phyloP scores from a whole-genome alignment of 2,888 invertebrate species.

The Subacronicta megacephala region DNA sequence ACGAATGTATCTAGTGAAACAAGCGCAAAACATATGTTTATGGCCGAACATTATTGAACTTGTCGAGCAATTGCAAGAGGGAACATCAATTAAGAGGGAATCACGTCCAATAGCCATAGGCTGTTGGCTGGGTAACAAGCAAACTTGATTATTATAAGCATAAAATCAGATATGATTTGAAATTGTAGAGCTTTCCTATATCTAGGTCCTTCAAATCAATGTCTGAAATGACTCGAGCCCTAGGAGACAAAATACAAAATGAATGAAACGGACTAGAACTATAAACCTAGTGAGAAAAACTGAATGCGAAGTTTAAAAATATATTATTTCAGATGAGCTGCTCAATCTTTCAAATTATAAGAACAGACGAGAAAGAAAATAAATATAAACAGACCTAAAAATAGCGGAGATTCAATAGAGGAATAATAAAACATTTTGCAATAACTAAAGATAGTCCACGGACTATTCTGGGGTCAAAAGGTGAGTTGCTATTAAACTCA shows the following conservation, averaged over 20 bases:
- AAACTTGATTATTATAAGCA: conserved; percentile 42
- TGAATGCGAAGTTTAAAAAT: too few relatives aligned
- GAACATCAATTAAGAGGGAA: conserved; percentile 48
- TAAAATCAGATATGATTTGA: conserved; percentile 36
- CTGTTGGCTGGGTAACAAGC: conserved; percentile 30
- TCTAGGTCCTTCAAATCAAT: conserved; percentile 11
- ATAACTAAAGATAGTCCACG: conserved; percentile 35
- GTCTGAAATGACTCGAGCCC: too few relatives aligned
- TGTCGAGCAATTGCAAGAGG: conserved; percentile 32
- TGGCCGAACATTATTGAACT: conserved; percentile 41
- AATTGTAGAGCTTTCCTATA: conserved; percentile 20
- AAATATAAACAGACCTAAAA: neutral
- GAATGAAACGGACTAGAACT: too few relatives aligned
- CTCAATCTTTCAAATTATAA: too few relatives aligned
- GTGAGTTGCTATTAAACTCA: conserved; percentile 69
- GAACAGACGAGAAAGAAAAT: neutral
- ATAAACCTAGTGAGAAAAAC: too few relatives aligned
- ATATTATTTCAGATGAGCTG: too few relatives aligned
- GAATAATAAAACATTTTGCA: conserved; percentile 21
- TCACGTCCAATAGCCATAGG: conserved; percentile 37
- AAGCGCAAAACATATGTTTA: conserved; percentile 53
- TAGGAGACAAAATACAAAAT: neutral
- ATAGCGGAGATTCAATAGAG: conserved; percentile 3
- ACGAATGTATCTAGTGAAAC: conserved; percentile 57
- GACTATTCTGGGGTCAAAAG: conserved; percentile 62